Percentiles rank a stretch among this genome's conserved stretches.
Conservation (phyloP, 1,140 invertebrate genomes). For the Drosophila tani region DNA sequence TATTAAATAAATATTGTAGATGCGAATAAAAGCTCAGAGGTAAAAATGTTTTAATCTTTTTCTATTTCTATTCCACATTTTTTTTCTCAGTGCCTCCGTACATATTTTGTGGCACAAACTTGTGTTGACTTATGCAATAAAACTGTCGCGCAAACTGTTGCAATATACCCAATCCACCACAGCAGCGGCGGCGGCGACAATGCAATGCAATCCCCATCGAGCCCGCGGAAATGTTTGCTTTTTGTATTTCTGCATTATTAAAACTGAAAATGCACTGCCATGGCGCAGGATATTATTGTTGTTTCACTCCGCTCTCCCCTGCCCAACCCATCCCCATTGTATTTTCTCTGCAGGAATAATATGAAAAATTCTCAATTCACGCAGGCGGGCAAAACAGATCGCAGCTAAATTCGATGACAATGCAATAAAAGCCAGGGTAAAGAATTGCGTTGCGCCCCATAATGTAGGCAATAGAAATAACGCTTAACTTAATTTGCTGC, state of each 20-base stretch:
- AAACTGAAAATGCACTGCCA: conserved; percentile 77
- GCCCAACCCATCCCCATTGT: not conserved
- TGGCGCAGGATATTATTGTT: conserved; percentile 49
- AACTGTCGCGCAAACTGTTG: conserved; percentile 79
- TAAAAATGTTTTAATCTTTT: too few species aligned
- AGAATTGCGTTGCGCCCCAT: conserved; percentile 45
- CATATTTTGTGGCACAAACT: conserved; percentile 77
- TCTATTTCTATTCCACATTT: too few species aligned
- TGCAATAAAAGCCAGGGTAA: conserved; percentile 56
- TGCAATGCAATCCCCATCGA: conserved; percentile 42
- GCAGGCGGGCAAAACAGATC: conserved; percentile 29
- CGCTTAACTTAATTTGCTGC: conserved; percentile 77
- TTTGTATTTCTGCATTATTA: conserved; percentile 83
- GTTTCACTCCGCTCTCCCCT: conserved; percentile 1
- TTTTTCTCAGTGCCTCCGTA: conserved; percentile 8
- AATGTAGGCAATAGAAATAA: conserved; percentile 79
- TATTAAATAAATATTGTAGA: too few species aligned
- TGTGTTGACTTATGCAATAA: conserved; percentile 83
- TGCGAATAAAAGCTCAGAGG: too few species aligned
- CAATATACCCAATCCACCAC: conserved; percentile 58
- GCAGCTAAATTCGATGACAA: conserved; percentile 56
- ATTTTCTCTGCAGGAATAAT: conserved; percentile 54
- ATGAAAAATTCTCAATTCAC: conserved; percentile 75
- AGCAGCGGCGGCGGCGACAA: conserved; percentile 14
- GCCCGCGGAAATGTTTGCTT: conserved; percentile 80